Conservation (phyloP, 2,888 invertebrate genomes). For the Tetragonula carbonaria region DNA sequence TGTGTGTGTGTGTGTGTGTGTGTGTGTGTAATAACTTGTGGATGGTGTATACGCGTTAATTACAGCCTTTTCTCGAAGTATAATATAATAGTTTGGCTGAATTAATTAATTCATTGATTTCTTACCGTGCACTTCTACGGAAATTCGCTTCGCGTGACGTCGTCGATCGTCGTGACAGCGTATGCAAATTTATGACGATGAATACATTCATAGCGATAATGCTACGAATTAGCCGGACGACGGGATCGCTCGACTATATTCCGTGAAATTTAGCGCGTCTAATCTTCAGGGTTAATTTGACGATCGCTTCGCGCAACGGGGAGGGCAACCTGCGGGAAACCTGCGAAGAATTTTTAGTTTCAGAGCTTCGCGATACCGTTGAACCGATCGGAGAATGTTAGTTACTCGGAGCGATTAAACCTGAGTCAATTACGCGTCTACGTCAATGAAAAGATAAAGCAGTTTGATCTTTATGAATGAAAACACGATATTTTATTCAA, state of each 20-base stretch:
- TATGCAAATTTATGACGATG: constrained; percentile 77
- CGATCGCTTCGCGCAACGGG: constrained; percentile 29
- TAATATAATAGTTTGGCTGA: too few species aligned
- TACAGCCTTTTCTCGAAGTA: too few species aligned
- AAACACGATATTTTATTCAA: background rate
- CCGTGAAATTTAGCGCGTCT: constrained; percentile 53
- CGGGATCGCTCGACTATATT: constrained; percentile 36
- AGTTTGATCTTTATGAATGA: background rate
- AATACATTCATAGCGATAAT: constrained; percentile 67
- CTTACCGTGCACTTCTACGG: constrained; percentile 13
- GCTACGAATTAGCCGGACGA: constrained; percentile 43
- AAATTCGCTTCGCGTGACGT: constrained; percentile 66
- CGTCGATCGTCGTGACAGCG: constrained; percentile 74
- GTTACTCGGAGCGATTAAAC: background rate
- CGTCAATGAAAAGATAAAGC: too few species aligned
- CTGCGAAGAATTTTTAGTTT: constrained; percentile 18
- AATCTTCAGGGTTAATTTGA: constrained; percentile 49
- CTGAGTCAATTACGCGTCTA: too few species aligned
- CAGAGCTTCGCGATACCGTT: background rate
- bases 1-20: too few species aligned
- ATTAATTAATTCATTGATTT: background rate
- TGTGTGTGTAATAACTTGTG: too few species aligned
- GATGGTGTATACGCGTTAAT: too few species aligned
- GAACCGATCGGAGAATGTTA: background rate
- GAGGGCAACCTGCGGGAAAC: constrained; percentile 3